These are phyloP conservation scores for Psittacara wagleri DNA, from an alignment of 2,113 vertebrate genomes.

Conservation along the genomic window DNA sequence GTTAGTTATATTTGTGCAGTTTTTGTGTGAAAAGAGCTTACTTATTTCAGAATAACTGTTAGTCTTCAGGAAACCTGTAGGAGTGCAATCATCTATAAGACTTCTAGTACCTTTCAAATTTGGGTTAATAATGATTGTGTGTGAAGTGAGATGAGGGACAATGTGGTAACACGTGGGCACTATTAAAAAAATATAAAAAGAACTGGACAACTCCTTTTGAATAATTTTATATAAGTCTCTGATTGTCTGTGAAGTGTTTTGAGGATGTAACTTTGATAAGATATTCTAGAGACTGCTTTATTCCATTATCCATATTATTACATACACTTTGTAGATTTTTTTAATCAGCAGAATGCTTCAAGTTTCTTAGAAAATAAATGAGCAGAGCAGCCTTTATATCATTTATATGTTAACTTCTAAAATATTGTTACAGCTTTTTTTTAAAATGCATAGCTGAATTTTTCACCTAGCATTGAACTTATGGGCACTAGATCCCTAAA, in stretches of 20 bases:
- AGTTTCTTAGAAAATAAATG: background rate
- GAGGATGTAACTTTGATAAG: background rate
- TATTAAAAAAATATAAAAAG: background rate
- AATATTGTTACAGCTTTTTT: background rate
- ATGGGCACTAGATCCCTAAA: background rate
- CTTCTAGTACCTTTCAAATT: background rate
- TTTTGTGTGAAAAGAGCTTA: background rate
- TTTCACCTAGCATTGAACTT: background rate
- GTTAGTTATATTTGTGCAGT: background rate
- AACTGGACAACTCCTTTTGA: background rate
- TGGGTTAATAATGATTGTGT: background rate
- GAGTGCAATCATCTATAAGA: fast-evolving
- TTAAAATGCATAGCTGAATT: background rate
- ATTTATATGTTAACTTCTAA: background rate
- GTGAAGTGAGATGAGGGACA: background rate
- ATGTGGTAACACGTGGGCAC: background rate
- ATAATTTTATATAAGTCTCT: background rate
- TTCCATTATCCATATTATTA: background rate
- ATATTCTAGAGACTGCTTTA: background rate
- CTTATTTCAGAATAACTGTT: background rate
- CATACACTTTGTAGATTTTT: background rate
- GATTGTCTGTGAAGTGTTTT: background rate
- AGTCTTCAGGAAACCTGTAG: background rate
- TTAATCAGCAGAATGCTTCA: background rate
- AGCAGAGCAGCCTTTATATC: background rate